Conservation (phyloP, 64 coral and sea anemone genomes). For the Acropora yongei region DNA sequence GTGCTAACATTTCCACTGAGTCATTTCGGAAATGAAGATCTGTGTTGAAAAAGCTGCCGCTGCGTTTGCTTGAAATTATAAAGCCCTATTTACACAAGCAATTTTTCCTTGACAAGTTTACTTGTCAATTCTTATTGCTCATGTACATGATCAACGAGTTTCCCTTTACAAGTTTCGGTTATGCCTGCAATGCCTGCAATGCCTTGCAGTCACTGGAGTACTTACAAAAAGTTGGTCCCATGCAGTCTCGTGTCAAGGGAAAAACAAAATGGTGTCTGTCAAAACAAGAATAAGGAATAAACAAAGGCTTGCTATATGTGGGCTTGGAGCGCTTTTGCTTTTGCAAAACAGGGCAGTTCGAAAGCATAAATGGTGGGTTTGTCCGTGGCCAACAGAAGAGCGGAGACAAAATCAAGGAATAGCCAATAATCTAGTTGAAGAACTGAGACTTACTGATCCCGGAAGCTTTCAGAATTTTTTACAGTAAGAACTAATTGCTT, state of each 20-base stretch:
- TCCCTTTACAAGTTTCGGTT: not conserved
- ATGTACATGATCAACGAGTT: too few species aligned
- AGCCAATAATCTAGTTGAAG: conserved; percentile 60
- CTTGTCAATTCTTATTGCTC: too few species aligned
- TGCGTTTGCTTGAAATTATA: too few species aligned
- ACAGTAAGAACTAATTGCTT: conserved; percentile 34
- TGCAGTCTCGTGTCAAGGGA: too few species aligned
- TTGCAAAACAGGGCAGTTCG: conserved; percentile 48
- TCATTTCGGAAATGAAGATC: too few species aligned
- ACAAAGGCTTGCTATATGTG: conserved; percentile 48
- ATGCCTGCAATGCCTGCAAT: conserved; percentile 17
- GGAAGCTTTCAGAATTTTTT: conserved; percentile 70
- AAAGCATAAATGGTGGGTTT: conserved; percentile 62
- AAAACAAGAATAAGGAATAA: conserved; percentile 51
- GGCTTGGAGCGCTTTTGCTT: conserved; percentile 55
- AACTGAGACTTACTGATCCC: conserved; percentile 54
- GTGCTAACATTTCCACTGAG: not conserved
- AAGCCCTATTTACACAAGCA: too few species aligned
- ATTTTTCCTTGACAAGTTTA: too few species aligned
- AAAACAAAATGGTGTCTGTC: conserved; percentile 12
- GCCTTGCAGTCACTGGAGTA: conserved; percentile 28
- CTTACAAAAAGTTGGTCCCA: not conserved
- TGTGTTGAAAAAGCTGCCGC: too few species aligned
- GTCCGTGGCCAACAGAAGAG: conserved; percentile 52
- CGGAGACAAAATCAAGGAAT: conserved; percentile 45